Percentiles rank a stretch among this genome's conserved stretches.
phyloP scores from a whole-genome alignment of 2,113 vertebrate species.

The Chaetodon trifascialis region DNA sequence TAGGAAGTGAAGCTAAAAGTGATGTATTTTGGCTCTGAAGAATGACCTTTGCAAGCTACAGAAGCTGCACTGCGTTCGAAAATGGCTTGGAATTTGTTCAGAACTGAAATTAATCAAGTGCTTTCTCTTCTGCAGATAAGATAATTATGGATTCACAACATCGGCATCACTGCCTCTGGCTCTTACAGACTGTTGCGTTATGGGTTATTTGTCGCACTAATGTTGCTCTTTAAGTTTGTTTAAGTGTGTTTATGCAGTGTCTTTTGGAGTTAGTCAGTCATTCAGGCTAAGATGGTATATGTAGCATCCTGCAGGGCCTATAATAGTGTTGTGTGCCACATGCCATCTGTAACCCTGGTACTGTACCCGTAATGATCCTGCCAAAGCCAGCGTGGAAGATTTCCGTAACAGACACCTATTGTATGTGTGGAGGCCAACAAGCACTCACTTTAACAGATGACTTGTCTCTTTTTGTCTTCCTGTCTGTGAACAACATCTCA shows the following conservation, averaged over 20 bases:
- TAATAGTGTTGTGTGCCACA: not conserved
- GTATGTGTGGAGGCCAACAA: slow-evolving; percentile 1
- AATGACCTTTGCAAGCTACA: not conserved
- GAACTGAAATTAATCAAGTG: not conserved
- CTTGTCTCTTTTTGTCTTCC: slow-evolving; percentile 28
- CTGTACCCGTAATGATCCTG: not conserved
- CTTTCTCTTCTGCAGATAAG: not conserved
- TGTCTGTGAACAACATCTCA: slow-evolving; percentile 22
- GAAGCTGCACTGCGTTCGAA: not conserved
- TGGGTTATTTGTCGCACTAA: not conserved
- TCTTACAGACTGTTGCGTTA: not conserved
- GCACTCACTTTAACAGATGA: not conserved
- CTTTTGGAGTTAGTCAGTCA: not conserved
- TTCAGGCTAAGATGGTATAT: no score
- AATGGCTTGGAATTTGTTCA: not conserved
- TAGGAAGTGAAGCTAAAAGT: not conserved
- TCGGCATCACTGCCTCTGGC: not conserved
- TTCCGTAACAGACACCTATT: not conserved
- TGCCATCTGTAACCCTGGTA: not conserved
- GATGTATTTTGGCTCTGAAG: not conserved
- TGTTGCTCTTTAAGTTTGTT: not conserved
- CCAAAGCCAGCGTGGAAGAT: not conserved
- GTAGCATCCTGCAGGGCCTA: not conserved
- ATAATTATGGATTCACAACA: not conserved
- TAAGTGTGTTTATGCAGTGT: not conserved